Evolutionary conservation across 2,113 vertebrate species (phyloP).

Genomic region (Myrmecobius fasciatus): DNA sequence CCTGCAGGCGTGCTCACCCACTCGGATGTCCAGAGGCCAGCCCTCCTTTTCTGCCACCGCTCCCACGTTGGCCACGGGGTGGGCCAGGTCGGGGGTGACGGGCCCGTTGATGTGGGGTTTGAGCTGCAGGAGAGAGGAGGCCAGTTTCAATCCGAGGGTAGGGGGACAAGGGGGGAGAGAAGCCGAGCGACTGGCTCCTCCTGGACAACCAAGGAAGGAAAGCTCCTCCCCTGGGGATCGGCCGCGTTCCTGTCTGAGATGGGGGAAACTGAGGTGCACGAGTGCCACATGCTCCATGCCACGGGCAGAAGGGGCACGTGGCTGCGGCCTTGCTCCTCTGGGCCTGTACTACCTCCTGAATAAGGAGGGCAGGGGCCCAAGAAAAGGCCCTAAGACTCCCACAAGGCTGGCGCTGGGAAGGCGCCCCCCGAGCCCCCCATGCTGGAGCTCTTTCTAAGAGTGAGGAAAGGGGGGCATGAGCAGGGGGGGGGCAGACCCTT

Average conservation of each 20-base stretch:
- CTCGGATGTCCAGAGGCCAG: conserved; percentile 97
- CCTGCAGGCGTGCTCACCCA: conserved; percentile 88
- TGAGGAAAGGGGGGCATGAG: background rate
- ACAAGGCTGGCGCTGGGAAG: background rate
- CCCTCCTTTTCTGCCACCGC: conserved; percentile 91
- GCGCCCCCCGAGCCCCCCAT: too few relatives aligned
- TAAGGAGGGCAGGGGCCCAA: background rate
- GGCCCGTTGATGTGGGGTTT: conserved; percentile 98
- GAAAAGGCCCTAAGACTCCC: background rate
- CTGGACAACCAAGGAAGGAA: background rate
- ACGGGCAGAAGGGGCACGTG: background rate
- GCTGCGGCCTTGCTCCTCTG: background rate
- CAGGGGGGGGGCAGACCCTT: background rate
- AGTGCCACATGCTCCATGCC: background rate
- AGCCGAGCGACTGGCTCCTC: background rate
- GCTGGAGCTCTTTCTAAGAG: too few relatives aligned
- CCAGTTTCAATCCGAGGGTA: background rate
- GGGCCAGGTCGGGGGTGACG: conserved; percentile 97
- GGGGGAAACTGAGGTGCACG: background rate
- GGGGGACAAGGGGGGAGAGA: background rate
- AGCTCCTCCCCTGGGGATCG: background rate
- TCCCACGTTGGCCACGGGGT: conserved; percentile 93
- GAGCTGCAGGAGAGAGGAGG: conserved; percentile 84
- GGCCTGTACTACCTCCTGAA: background rate
- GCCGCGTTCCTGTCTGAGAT: background rate